Base-by-base conservation (phyloP, 2,888 invertebrate genomes). In the Epinotia brunnichana region DNA sequence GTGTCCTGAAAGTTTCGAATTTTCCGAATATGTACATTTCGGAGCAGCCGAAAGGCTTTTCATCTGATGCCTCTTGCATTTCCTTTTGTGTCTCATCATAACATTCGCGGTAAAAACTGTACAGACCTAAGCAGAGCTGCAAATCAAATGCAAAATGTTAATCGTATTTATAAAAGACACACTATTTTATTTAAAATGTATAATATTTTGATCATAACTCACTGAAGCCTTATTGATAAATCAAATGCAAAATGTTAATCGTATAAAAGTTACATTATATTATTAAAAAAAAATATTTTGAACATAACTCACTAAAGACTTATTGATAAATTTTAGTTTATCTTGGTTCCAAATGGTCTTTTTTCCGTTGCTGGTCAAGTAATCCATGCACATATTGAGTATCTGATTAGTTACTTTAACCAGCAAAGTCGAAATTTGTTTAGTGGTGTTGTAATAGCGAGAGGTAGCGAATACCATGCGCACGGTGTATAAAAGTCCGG, bases 341-440 rank as follows among this genome's bases (percentile, higher is more conserved):
- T 95, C 93, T 81, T 97, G 96, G 70, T 95, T 94, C 98, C 98
- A 98, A 74, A 98, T 94, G 0, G 95, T 95, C 79, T 95, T 94
- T n/a, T 88, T 95, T 0, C 95, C 95, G 74, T 94, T 90, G 64
- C 96, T 95, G 0, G 96, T 97, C 74, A 98, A 91, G 87, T 96
- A 97, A 13, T 94, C 94, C 88, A 96, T 95, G 84, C 97, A 97
- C 74, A 95, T 95, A 69, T 96, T 95, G 21, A 98, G 96, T 90
- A 98, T 95, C 89, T 98, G 98, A 89, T 98, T 98, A 2, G 98
- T 98, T 54, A 98, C 96, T 94, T 98, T 96, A 13, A 97, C 96
- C 78, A 97, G 92, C 19, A 97, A 90, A 0, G 97, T 96, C 0
- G 97, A 96, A 80, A 97, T 95, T 82, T 96, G 95, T 79, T 96